These are phyloP conservation scores for Dendronephthya gigantea DNA, from an alignment of 64 coral and sea anemone species.

Conservation along the genomic window DNA sequence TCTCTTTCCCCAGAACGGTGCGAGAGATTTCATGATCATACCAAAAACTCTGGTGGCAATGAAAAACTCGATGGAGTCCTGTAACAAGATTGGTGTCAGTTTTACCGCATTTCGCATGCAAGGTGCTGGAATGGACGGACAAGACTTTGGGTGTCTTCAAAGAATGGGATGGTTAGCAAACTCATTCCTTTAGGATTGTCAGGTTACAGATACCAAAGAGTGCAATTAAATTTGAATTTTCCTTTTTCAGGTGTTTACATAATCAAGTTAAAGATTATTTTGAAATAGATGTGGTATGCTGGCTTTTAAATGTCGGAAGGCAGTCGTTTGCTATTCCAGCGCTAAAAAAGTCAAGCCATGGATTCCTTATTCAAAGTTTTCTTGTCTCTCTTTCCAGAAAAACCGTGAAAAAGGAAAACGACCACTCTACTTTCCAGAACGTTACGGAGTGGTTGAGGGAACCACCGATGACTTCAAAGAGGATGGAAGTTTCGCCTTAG, in stretches of 20 bases:
- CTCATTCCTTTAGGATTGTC: too few species aligned
- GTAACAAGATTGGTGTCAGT: neutral
- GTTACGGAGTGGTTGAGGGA: constrained; percentile 59
- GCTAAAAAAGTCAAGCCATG: neutral
- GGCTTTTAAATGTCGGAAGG: neutral
- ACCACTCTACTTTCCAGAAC: constrained; percentile 45
- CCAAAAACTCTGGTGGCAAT: neutral
- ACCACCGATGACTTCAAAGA: constrained; percentile 10
- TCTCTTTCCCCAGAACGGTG: neutral
- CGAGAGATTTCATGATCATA: neutral
- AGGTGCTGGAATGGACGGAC: neutral
- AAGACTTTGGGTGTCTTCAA: neutral
- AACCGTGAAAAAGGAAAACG: neutral
- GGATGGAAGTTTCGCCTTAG: constrained; percentile 25
- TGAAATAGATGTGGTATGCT: neutral
- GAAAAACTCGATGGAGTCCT: neutral
- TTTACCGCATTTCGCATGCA: neutral
- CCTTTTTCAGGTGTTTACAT: neutral
- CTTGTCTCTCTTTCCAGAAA: neutral
- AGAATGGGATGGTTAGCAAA: neutral
- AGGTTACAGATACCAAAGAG: too few species aligned
- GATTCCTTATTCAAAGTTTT: neutral
- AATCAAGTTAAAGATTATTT: neutral
- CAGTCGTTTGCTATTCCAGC: neutral
- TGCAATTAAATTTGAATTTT: neutral